These are phyloP conservation scores for Tryphoninae sp. DNA, from an alignment of 2,888 invertebrate species.

Conservation along the genomic window DNA sequence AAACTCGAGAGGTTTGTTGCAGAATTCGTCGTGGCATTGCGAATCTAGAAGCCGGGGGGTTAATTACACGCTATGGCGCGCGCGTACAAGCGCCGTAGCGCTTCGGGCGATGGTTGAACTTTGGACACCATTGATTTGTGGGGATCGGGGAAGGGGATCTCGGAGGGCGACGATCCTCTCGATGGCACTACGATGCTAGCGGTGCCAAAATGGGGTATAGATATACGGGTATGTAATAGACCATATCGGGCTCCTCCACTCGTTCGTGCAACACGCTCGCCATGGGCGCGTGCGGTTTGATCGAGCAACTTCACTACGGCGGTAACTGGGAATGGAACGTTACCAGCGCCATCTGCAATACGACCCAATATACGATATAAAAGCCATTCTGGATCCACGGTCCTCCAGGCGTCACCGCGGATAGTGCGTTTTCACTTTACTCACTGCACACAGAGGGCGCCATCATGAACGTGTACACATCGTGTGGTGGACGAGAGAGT, in stretches of 20 bases:
- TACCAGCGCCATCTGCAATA: conserved; percentile 27
- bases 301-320: conserved; percentile 33
- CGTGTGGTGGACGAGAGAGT: conserved; percentile 36
- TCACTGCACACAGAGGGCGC: not conserved
- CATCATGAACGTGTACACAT: not conserved
- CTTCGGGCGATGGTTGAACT: conserved; percentile 73
- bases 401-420: conserved; percentile 7
- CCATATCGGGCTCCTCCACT: not conserved
- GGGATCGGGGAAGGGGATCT: conserved; percentile 48
- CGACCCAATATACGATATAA: not conserved
- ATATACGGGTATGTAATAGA: not conserved
- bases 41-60: conserved; percentile 69
- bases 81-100: conserved; percentile 67
- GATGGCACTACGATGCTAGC: not conserved
- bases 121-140: conserved; percentile 78
- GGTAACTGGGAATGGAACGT: not conserved
- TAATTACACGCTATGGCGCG: conserved; percentile 74
- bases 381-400: conserved; percentile 9
- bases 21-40: conserved; percentile 71
- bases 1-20: conserved; percentile 65
- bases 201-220: not conserved
- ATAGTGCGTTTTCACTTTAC: conserved; percentile 22
- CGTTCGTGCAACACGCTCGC: conserved; percentile 11
- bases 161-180: conserved; percentile 34
- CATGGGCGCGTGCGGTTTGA: conserved; percentile 39